Base-by-base conservation (phyloP, 2,797 vertebrate genomes). In the Muscicapa comitata region DNA sequence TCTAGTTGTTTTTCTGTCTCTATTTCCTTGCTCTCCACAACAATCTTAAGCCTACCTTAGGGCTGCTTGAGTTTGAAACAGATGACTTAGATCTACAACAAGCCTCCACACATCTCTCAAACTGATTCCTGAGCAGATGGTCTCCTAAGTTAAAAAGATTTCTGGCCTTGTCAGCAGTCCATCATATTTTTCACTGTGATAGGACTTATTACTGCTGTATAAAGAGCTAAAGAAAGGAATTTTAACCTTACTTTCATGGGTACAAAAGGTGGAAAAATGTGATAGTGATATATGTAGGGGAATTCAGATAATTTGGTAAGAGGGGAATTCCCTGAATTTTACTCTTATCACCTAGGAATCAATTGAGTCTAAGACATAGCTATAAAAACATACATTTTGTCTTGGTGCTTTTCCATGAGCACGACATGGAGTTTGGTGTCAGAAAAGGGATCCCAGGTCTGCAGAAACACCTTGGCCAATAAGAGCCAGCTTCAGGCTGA, bases 271-370 rank as follows among this genome's bases (percentile, higher is more conserved):
- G 17, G 20, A 23, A 92, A 89, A 66, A 77, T 16, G 10, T 23
- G 17, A 35, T 29, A 51, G 31, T 47, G 47, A 81, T 87, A 67
- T 24, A 87, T 29, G 15, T 31, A 40, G 55, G 33, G 57, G 29
- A 93, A 94, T 84, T 90, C 35, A 62, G 43, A 62, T 26, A 42
- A 45, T 48, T 66, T 90, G 18, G 0, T 29, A 31, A 42, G 33
- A 83, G 33, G 17, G 42, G 3, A 89, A 76, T 82, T 92, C 53
- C 61, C 55, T 87, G 63, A 59, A 42, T 85, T 79, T 92, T 66
- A 16, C 5, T 45, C 17, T 75, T 50, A 42, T 35, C 29, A 47
- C 11, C 10, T 12, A 57, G 40, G 37, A 84, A 70, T 75, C 29
- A 42, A 13, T 57, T 1, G 2, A 7, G 3, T 54, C 48, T 50